Evolutionary conservation across 1,140 invertebrate species (phyloP), one percentile per base, ranked within the genome.

Genomic region (Drosophila orena): DNA sequence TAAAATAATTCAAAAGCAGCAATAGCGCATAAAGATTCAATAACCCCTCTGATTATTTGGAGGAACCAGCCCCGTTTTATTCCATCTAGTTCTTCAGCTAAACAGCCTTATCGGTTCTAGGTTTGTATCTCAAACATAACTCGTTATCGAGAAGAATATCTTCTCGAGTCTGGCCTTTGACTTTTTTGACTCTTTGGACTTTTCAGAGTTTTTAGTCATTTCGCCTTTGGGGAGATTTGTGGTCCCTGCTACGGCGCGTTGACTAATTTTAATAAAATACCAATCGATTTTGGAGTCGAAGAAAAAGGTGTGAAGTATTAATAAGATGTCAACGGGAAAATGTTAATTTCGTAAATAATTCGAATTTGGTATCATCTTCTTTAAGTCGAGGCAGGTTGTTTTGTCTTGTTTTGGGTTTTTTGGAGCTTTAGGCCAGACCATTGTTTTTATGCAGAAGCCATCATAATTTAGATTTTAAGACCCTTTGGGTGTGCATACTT

Each of bases 211-310:
- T 34, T 34, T n/a, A 14, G 24, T 53, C 55, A 58, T 54, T 61
- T 58, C 22, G 40, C 30, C 24, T 6, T 17, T 72, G 37, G 65
- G 37, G 65, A 34, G 68, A 70, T 56, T 75, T 62, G 69, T 69
- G 76, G 60, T 78, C 46, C 53, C 53, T 55, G 64, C 60, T 53
- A 52, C 73, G 61, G 47, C 78, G 79, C 66, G 69, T 88, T 69
- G 77, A 89, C 84, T 89, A 89, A 89, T 89, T 89, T 89, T 80
- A 77, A 89, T 89, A 89, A 89, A 89, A 89, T 74, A 89, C 44
- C 84, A 78, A 89, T 89, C 84, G 84, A 89, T 89, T 89, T 89
- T 54, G 55, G 73, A 70, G 55, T 61, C 84, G 62, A 66, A 80
- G 66, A 74, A 79, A 79, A 84, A 89, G 85, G 84, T 89, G 84